Percentiles rank a stretch among this genome's conserved stretches.
Conservation (phyloP, 2,113 vertebrate species). For the Campylomormyrus tamandua region DNA sequence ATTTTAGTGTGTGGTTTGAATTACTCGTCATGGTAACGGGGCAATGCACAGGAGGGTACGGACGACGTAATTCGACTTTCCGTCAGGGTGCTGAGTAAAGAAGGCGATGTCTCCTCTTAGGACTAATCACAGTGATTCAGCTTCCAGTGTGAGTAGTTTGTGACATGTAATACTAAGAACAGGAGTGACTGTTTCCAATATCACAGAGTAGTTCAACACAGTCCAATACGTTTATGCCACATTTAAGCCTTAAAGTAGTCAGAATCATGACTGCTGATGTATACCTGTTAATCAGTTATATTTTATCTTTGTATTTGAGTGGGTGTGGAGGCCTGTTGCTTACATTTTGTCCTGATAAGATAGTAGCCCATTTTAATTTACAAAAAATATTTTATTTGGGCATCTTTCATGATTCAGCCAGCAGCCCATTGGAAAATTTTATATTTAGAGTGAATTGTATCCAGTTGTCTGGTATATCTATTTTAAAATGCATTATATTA, state of each 20-base stretch:
- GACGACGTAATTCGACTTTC: not conserved
- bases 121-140: not conserved
- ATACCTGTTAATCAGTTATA: not conserved
- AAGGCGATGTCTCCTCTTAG: not conserved
- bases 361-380: not conserved
- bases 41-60: conserved; percentile 22
- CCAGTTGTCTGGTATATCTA: not conserved
- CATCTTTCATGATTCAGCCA: not conserved
- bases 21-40: conserved; percentile 33
- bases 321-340: not conserved
- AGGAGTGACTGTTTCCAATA: not conserved
- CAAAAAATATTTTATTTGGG: not conserved
- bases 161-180: not conserved
- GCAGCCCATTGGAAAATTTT: not conserved
- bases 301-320: not conserved
- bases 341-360: not conserved
- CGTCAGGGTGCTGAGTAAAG: not conserved
- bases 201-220: not conserved
- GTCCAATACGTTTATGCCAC: not conserved
- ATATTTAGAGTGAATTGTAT: not conserved
- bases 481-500: not conserved
- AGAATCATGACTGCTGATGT: not conserved
- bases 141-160: not conserved
- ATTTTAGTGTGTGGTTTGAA: conserved; percentile 33
- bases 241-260: not conserved